These are phyloP conservation scores for Palythoa caribaeorum DNA, from an alignment of 92 coral and sea anemone genomes.

Conservation along the genomic window DNA sequence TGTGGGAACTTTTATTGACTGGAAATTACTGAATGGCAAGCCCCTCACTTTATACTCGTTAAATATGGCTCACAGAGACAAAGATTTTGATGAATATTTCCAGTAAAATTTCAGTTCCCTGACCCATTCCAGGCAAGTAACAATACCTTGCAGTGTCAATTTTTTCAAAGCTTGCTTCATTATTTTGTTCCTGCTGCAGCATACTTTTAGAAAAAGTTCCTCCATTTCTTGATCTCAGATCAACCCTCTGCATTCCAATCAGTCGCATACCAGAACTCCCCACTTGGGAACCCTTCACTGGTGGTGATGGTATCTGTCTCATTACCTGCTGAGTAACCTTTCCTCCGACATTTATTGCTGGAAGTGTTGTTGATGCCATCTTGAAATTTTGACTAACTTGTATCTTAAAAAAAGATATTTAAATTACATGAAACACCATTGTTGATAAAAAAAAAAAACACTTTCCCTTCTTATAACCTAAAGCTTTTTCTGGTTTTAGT, in stretches of 20 bases:
- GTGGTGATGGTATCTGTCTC: constrained; percentile 90
- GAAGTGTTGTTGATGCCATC: constrained; percentile 89
- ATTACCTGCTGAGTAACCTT: constrained; percentile 98
- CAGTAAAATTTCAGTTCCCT: too few species aligned
- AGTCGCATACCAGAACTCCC: constrained; percentile 66
- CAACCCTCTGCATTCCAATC: constrained; percentile 35
- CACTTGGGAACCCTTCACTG: constrained; percentile 75
- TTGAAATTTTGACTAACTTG: not conserved
- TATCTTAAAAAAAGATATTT: not conserved
- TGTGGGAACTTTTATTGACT: too few species aligned
- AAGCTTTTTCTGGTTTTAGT: too few species aligned
- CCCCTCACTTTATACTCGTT: too few species aligned
- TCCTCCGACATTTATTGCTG: constrained; percentile 95
- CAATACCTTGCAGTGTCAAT: constrained; percentile 95
- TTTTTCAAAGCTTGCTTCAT: constrained; percentile 70
- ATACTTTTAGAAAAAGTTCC: constrained; percentile 61
- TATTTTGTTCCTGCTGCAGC: constrained; percentile 69
- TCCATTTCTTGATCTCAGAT: constrained; percentile 35
- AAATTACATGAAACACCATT: too few species aligned
- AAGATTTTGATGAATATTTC: too few species aligned
- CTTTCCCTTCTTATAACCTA: too few species aligned
- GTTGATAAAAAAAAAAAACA: too few species aligned
- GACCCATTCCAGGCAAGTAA: not conserved
- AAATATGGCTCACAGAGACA: too few species aligned
- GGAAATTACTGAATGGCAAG: too few species aligned